Conservation (phyloP, 1,140 invertebrate genomes). For the Drosophila azteca region DNA sequence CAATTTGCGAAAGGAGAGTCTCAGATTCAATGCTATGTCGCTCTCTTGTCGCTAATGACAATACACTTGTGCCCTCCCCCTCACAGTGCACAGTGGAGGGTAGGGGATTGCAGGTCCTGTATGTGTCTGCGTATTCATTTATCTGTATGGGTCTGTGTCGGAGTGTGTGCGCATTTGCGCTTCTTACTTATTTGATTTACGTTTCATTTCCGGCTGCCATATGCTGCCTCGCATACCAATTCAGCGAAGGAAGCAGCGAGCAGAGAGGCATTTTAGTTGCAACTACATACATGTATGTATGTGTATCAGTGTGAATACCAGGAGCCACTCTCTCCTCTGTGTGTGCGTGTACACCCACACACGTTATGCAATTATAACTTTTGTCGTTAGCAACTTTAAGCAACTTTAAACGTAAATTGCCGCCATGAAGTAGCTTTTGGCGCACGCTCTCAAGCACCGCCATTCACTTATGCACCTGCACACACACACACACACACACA, state of each 20-base stretch:
- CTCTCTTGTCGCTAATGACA: conserved; percentile 77
- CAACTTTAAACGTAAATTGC: conserved; percentile 83
- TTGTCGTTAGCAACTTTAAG: conserved; percentile 83
- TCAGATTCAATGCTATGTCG: conserved; percentile 63
- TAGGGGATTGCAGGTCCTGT: neutral
- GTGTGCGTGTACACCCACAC: conserved; percentile 26
- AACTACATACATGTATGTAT: conserved; percentile 16
- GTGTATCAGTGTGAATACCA: conserved; percentile 29
- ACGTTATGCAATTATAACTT: conserved; percentile 83
- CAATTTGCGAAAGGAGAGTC: conserved; percentile 61
- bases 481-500: conserved; percentile 28
- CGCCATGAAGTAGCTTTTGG: conserved; percentile 80
- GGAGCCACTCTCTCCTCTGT: conserved; percentile 5
- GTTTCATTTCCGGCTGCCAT: conserved; percentile 82
- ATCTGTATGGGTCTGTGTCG: conserved; percentile 15
- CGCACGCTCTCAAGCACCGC: conserved; percentile 65
- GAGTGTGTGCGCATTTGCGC: conserved; percentile 67
- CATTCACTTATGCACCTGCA: conserved; percentile 18
- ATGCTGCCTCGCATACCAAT: conserved; percentile 77
- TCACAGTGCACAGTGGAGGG: neutral
- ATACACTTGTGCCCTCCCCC: conserved; percentile 62
- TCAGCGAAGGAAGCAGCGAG: conserved; percentile 32
- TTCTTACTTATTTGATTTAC: conserved; percentile 82
- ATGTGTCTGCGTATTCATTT: conserved; percentile 10
- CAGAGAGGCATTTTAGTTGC: conserved; percentile 52